A percentile compares a stretch with the other conserved stretches of the same genome.
Conservation (phyloP, 2,888 invertebrate genomes). For the Lysandra coridon region DNA sequence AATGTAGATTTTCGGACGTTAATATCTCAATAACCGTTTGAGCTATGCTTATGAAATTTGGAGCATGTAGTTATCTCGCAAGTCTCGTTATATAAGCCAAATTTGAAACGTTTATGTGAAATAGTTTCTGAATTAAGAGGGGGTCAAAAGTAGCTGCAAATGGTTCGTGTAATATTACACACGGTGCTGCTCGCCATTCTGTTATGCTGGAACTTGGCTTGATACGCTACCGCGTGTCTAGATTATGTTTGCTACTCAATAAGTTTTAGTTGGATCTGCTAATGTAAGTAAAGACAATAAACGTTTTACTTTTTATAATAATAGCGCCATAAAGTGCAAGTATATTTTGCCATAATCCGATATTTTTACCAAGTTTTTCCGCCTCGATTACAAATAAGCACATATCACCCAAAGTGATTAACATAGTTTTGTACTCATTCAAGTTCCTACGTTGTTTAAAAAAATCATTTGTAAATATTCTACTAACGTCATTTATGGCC, state of each 20-base stretch:
- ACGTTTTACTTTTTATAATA: neutral
- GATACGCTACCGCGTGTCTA: no score
- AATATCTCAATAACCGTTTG: no score
- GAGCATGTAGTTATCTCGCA: no score
- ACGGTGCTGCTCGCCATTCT: no score
- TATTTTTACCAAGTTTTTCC: neutral
- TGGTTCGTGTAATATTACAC: no score
- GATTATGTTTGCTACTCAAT: neutral
- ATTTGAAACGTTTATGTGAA: no score
- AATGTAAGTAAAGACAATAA: neutral
- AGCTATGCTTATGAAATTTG: no score
- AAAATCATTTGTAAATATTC: neutral
- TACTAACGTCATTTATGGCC: neutral
- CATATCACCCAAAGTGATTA: neutral
- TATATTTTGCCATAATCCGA: neutral
- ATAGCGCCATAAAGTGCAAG: neutral
- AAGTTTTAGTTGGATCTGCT: neutral
- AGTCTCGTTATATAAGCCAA: no score
- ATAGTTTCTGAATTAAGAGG: no score
- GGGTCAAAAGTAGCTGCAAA: no score
- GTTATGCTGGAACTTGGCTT: no score
- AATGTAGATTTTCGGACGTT: no score
- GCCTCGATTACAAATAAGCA: neutral
- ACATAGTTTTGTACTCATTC: neutral
- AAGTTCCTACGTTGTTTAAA: constrained; percentile 7